Base-by-base conservation (phyloP, 2,888 invertebrate genomes). In the Druceiella hillmani region DNA sequence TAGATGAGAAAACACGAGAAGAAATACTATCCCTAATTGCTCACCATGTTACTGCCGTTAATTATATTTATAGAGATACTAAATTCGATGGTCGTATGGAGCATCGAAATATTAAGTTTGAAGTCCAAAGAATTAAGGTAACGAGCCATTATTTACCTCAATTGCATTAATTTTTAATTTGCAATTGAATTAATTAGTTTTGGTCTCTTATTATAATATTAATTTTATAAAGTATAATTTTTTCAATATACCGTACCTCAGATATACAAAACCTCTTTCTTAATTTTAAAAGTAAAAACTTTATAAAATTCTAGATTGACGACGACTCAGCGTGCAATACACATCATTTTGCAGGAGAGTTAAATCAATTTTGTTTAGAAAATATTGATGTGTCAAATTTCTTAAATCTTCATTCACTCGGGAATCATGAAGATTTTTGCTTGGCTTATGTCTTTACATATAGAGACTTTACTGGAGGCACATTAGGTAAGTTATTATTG, bases 371-470 rank as follows among this genome's bases (percentile, higher is more conserved):
- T 65, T 98, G 97, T 61, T 78, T 88, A 65, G 89, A 90, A 57
- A 97, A 98, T 65, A 95, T 99, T 56, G 99, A 99, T 63, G 99
- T 99, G 45, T 95, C 94, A 53, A 99, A 99, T 71, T 99, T 97
- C 68, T 76, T 99, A 40, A 99, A 99, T 68, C 78, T 98, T 28
- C 98, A 99, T 65, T 98, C 98, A 7, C 75, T 97, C 47, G 87
- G 89, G 39, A 93, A 99, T 70, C 99, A 99, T 62, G 91, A 97
- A 56, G 91, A 91, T 64, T 99, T 98, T 70, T 99, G 99, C 61
- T 78, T 99, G 46, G 98, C 99, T n/a, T 99, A 98, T 62, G 93
- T 99, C 44, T 97, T 99, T 68, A 99, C 99, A 1, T 91, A 91
- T 62, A 79, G 95, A 55, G 98, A 99, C 65, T 99, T 99, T 61